Evolutionary conservation across 2,888 invertebrate species (phyloP).

Genomic region (Tillus elongatus): DNA sequence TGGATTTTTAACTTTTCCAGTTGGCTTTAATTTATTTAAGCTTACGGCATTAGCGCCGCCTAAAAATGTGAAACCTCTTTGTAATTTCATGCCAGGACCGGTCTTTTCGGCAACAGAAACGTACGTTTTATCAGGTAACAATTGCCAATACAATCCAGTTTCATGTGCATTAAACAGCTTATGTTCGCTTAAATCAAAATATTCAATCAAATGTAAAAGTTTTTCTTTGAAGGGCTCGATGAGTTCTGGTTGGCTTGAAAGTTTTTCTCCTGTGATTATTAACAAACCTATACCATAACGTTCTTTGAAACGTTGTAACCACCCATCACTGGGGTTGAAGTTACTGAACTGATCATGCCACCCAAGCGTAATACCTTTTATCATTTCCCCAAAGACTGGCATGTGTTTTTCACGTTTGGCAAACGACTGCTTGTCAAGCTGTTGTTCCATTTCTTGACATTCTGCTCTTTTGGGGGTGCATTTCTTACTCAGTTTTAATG

Average conservation of each 20-base stretch:
- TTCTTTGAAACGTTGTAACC: slow-evolving; percentile 14
- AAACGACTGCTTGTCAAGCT: too few relatives aligned
- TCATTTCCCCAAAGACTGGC: too few relatives aligned
- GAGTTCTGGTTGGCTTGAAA: slow-evolving; percentile 14
- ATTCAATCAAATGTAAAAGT: slow-evolving; percentile 9
- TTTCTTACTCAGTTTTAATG: too few relatives aligned
- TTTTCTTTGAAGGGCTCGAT: slow-evolving; percentile 14
- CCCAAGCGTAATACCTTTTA: neutral
- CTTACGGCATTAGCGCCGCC: slow-evolving; percentile 16
- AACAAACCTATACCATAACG: slow-evolving; percentile 12
- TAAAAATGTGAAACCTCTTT: slow-evolving; percentile 19
- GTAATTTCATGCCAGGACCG: slow-evolving; percentile 16
- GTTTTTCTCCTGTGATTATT: slow-evolving; percentile 15
- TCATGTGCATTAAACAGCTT: slow-evolving; percentile 21
- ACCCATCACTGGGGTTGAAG: slow-evolving; percentile 14
- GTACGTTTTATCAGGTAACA: slow-evolving; percentile 19
- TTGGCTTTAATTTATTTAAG: slow-evolving; percentile 15
- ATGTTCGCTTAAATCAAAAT: slow-evolving; percentile 11
- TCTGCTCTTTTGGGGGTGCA: too few relatives aligned
- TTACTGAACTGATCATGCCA: neutral
- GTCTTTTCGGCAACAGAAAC: slow-evolving; percentile 15
- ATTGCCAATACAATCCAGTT: slow-evolving; percentile 18
- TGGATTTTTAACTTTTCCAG: slow-evolving; percentile 16
- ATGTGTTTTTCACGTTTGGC: too few relatives aligned
- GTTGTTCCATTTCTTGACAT: too few relatives aligned